These are phyloP conservation scores for Pitangus sulphuratus DNA, from an alignment of 2,797 vertebrate genomes.

Conservation along the genomic window DNA sequence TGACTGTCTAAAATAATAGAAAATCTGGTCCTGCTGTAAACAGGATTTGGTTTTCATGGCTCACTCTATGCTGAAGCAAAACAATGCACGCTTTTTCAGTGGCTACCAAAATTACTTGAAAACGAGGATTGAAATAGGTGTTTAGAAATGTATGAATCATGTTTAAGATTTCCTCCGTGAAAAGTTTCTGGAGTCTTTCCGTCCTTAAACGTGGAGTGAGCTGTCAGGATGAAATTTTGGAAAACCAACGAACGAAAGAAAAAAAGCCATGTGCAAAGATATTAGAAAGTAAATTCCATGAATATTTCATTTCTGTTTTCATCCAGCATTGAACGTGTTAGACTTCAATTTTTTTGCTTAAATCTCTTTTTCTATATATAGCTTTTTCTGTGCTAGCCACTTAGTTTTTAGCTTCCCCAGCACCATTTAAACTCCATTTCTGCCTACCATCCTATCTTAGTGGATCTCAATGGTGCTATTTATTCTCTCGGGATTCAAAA, in stretches of 20 bases:
- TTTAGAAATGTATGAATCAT: neutral
- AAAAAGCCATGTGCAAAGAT: fast-evolving
- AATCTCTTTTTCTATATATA: neutral
- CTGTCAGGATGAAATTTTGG: neutral
- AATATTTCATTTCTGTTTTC: neutral
- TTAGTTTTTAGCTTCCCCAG: neutral
- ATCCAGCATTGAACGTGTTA: neutral
- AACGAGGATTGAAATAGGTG: neutral
- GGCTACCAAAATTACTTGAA: neutral
- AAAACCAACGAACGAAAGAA: neutral
- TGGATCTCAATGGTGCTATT: neutral
- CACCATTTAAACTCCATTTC: neutral
- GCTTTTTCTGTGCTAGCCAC: neutral
- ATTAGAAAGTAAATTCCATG: neutral
- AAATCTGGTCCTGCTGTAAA: neutral
- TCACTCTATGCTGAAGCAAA: neutral
- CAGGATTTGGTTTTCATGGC: neutral
- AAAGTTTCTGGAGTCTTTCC: neutral
- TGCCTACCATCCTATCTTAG: neutral
- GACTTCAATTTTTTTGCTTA: fast-evolving
- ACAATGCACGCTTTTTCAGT: neutral
- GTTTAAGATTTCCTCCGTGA: neutral
- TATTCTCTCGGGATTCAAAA: neutral
- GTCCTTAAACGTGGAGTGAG: neutral
- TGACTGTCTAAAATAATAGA: neutral